Evolutionary conservation across 2,888 invertebrate genomes (phyloP).

Genomic region (Cosmorhoe ocellata): DNA sequence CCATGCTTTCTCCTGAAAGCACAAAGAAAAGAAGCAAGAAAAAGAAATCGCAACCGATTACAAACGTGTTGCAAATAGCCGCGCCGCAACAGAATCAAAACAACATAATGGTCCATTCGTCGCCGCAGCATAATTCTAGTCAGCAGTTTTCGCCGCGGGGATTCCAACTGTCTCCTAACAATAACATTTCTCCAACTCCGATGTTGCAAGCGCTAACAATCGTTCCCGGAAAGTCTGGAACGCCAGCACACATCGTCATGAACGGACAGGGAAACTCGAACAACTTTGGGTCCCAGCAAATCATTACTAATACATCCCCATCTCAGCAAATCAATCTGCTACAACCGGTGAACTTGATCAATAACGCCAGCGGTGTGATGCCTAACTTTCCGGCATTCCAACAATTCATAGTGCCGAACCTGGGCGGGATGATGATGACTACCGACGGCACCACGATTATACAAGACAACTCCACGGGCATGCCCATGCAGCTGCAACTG

Average conservation of each 20-base stretch:
- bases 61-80: constrained; percentile 86
- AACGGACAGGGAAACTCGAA: constrained; percentile 85
- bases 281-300: constrained; percentile 85
- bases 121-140: constrained; percentile 73
- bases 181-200: constrained; percentile 85
- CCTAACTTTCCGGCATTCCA: constrained; percentile 91
- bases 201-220: constrained; percentile 90
- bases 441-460: constrained; percentile 90
- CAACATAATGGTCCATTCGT: constrained; percentile 82
- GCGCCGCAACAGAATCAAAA: constrained; percentile 85
- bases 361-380: constrained; percentile 86
- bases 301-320: constrained; percentile 84
- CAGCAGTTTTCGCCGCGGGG: constrained; percentile 87
- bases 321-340: constrained; percentile 87
- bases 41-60: constrained; percentile 83
- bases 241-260: constrained; percentile 89
- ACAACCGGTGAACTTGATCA: constrained; percentile 91
- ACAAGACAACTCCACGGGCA: constrained; percentile 85
- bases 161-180: constrained; percentile 88
- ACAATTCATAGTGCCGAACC: constrained; percentile 91
- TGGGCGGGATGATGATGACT: constrained; percentile 92
- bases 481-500: constrained; percentile 89
- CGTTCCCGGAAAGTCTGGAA: constrained; percentile 88
- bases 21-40: constrained; percentile 87
- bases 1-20: constrained; percentile 87